These are phyloP conservation scores for Macheiramphus alcinus DNA, from an alignment of 2,113 vertebrate genomes.

Conservation along the genomic window DNA sequence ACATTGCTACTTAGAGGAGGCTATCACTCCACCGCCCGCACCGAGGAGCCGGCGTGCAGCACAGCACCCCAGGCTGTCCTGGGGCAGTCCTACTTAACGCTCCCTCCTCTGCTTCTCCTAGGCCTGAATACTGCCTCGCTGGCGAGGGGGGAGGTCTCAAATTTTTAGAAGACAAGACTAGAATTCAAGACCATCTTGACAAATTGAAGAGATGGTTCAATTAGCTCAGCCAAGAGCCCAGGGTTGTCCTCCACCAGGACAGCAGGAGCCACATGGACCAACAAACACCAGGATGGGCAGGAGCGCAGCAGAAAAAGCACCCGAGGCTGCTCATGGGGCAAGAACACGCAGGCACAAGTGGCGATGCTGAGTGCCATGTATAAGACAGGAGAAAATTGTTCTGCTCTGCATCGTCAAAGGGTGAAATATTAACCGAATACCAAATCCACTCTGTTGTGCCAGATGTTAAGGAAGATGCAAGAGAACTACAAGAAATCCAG, in stretches of 20 bases:
- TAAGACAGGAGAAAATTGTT: background rate
- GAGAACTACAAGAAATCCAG: background rate
- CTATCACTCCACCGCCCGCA: accelerated
- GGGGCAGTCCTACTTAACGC: accelerated
- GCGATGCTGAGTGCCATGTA: accelerated
- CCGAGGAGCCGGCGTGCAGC: background rate
- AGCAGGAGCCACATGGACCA: background rate
- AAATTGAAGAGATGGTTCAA: background rate
- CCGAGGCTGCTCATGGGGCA: background rate
- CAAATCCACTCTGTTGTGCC: background rate
- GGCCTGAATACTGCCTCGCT: background rate
- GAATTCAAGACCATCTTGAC: background rate
- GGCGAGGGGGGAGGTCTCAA: background rate
- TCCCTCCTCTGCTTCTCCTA: background rate
- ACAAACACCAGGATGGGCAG: background rate
- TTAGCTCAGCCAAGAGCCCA: background rate
- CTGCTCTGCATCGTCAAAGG: background rate
- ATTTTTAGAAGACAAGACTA: background rate
- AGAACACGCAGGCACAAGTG: background rate
- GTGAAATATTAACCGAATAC: background rate
- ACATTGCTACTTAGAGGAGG: background rate
- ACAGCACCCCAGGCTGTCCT: background rate
- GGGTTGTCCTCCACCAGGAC: background rate
- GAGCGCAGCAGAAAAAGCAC: background rate
- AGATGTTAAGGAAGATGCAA: background rate